These are phyloP conservation scores for Nebria salina DNA, from an alignment of 2,888 invertebrate genomes.

Conservation along the genomic window DNA sequence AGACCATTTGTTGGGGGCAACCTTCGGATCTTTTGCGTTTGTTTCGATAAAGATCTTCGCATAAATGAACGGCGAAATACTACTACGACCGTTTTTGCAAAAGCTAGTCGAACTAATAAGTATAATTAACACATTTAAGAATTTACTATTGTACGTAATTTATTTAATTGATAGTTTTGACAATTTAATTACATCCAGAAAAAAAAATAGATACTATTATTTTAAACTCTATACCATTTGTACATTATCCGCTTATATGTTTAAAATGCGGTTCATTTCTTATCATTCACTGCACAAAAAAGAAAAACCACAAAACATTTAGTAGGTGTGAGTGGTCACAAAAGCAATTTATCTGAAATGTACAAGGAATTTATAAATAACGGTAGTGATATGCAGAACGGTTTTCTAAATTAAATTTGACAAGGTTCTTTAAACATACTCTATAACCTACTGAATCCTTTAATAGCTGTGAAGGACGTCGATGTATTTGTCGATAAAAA, in stretches of 20 bases:
- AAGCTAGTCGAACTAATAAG: background rate
- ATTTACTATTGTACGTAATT: background rate
- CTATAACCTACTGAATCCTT: background rate
- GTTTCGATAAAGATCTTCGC: background rate
- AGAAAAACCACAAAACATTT: too few relatives aligned
- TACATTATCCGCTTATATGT: background rate
- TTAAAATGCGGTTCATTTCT: background rate
- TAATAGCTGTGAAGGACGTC: background rate
- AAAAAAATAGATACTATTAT: background rate
- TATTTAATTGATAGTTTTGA: background rate
- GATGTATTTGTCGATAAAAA: background rate
- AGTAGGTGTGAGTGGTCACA: too few relatives aligned
- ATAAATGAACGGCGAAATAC: background rate
- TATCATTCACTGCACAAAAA: background rate
- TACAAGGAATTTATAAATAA: background rate
- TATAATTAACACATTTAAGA: background rate
- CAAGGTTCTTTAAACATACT: background rate
- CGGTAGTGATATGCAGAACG: background rate
- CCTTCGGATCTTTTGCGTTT: background rate
- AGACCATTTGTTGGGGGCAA: background rate
- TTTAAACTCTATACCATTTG: background rate
- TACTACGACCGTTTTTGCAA: background rate
- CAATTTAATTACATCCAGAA: background rate
- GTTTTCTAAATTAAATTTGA: background rate
- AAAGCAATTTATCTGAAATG: background rate